Evolutionary conservation across 2,888 invertebrate genomes (phyloP), one percentile per base, ranked within the genome.

Genomic region (Ichneumoninae sp.): DNA sequence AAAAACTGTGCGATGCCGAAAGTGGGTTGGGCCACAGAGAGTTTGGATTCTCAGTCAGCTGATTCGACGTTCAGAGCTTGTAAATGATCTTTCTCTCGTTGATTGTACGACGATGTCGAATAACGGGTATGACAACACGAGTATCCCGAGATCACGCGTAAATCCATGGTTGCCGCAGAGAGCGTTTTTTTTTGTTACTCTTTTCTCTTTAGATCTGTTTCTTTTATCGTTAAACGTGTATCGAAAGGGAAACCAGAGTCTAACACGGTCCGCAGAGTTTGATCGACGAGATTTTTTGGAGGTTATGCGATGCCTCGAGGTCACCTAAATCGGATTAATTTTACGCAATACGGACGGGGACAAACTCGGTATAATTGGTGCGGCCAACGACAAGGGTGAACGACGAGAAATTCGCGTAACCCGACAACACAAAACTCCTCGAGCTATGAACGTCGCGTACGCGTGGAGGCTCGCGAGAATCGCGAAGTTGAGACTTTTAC

Each of bases 251-350:
- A 33, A 62, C 16, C 22, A 57, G 36, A 79, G 26, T 65, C 62
- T 44, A 47, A 44, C 57, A 30, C 52, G 57, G 44, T 44, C 62
- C 44, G 69, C 69, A 66, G 62, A 26, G 44, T 62, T 62, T 65
- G 69, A 66, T 36, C 66, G 69, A 65, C 76, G 72, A 50, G 69
- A 76, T 65, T 60, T 70, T 62, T 87, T 83, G 82, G 85, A 88
- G 87, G 88, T 88, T 88, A 88, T 86, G 87, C 74, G 83, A 80
- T 81, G 66, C 82, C 44, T 88, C 92, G 93, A 93, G 93, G 93
- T 93, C 93, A 92, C 90, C 89, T 92, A 92, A 93, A 93, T 93
- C 89, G 92, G 92, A 93, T 93, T 93, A 92, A 92, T 92, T 93
- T 93, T 93, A 92, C 91, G 92, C 93, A 93, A 93, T 90, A 90